A percentile compares a stretch with the other conserved stretches of the same genome.
These are phyloP conservation scores for Rhizoglyphus robini DNA, from an alignment of 1,140 invertebrate species.

Conservation along the genomic window DNA sequence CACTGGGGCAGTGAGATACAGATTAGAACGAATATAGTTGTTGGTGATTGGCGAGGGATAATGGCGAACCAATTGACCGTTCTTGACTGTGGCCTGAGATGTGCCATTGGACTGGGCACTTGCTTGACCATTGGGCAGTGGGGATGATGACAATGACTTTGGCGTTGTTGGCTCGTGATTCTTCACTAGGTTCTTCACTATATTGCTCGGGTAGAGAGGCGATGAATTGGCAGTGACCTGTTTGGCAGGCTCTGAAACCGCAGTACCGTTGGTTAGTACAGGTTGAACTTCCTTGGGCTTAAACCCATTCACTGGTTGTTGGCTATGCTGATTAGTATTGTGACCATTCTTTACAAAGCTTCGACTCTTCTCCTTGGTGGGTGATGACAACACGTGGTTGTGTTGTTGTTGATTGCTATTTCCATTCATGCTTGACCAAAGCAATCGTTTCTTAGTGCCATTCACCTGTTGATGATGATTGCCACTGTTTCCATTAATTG, in stretches of 20 bases:
- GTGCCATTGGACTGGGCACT: too few species aligned
- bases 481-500: background rate
- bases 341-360: background rate
- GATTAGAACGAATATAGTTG: background rate
- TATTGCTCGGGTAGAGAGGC: constrained; percentile 1
- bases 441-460: constrained; percentile 5
- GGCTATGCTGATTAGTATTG: too few species aligned
- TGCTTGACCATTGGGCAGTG: background rate
- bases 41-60: constrained; percentile 4
- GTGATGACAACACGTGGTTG: too few species aligned
- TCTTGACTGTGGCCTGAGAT: too few species aligned
- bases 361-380: too few species aligned
- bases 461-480: constrained; percentile 7
- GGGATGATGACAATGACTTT: background rate
- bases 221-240: too few species aligned
- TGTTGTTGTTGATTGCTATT: background rate
- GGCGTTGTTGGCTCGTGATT: background rate
- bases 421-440: background rate
- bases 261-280: too few species aligned
- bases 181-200: constrained; percentile 2
- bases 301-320: too few species aligned
- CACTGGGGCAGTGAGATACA: background rate
- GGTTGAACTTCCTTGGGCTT: too few species aligned
- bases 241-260: too few species aligned
- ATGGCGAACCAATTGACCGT: background rate